Evolutionary conservation across 2,797 vertebrate species (phyloP), one percentile per base, ranked within the genome.

Genomic region (Hippocampus kuda): DNA sequence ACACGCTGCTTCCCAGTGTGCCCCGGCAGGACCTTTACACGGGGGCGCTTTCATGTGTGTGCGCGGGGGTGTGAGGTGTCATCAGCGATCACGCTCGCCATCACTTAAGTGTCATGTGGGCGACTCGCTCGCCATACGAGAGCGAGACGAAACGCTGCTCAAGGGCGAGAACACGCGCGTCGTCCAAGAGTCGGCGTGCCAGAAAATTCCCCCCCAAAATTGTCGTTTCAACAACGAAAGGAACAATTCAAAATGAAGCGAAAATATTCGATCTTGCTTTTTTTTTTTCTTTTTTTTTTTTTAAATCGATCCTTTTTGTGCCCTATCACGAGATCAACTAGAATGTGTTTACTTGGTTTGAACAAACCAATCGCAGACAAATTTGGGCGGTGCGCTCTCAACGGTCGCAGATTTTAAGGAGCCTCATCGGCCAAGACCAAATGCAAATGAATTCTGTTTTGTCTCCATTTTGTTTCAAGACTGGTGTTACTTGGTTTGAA

Each of bases 91-190:
- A 71, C 41, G 68, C 42, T 12, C 16, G n/a, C 41, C 62, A 34
- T 77, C 30, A 57, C 41, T 70, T 67, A 69, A 76, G 72, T 76
- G 63, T 63, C 61, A 70, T 49, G 64, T 68, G 30, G 64, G 38
- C 10, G 6, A 68, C 0, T 38, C 34, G 30, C 7, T 27, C 56
- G 30, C 18, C 30, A 41, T 38, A 41, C 30, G 30, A 41, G 20
- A 41, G 59, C 8, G 27, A 34, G 27, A 57, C n/a, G 54, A 12
- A 57, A 26, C 24, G 24, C 26, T 4, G 56, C 56, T 13, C 11
- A 27, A 57, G 56, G 56, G 24, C 24, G 24, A 57, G 24, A 27
- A 57, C 4, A 26, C 10, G 2, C 12, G 54, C 27, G 54, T 57
- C 11, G 54, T 26, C 54, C 56, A 27, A 57, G 24, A 27, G 12